Evolutionary conservation across 2,888 invertebrate genomes (phyloP), one percentile per base, ranked within the genome.

Genomic region (Gnatocerus cornutus): DNA sequence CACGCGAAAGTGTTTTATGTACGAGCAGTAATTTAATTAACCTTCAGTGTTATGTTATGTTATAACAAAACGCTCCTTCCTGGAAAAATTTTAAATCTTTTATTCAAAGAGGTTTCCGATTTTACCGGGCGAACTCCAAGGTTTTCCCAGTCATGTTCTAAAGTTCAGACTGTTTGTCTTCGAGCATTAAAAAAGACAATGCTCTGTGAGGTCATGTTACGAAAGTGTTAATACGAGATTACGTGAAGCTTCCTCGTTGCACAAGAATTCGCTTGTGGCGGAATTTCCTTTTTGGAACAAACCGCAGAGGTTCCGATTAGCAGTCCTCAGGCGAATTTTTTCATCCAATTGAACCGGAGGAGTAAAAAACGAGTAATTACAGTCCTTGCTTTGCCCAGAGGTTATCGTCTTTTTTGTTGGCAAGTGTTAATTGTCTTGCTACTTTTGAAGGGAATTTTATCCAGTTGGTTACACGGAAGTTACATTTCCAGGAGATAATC

Each of bases 231-330:
- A 37, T 37, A n/a, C 41, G 3, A 10, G 41, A 41, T 41, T 41
- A 12, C 41, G 41, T 41, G 41, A 41, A 6, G 41, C 13, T 41
- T 41, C 41, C 41, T 41, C 41, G 41, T 41, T 41, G 41, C 12
- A 12, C 12, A 41, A 41, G 41, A 41, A 41, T 33, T 33, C 12
- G 41, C 41, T 12, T 6, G n/a, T 41, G 41, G 10, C 12, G 12
- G 13, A 13, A 41, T 41, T 41, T 41, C 41, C 41, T 3, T 10
- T n/a, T n/a, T 39, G 12, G 12, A 41, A 41, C 41, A 41, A 12
- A 41, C 41, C 13, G 41, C 7, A 41, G 10, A 41, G 41, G 33
- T 4, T 33, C 1, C 10, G 41, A 6, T 6, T 41, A n/a, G 2
- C 12, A 21, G 21, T 41, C 10, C 41, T 41, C n/a, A 41, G 12